Base-by-base conservation (phyloP, 2,888 invertebrate species). In the Ferdinandea cuprea region DNA sequence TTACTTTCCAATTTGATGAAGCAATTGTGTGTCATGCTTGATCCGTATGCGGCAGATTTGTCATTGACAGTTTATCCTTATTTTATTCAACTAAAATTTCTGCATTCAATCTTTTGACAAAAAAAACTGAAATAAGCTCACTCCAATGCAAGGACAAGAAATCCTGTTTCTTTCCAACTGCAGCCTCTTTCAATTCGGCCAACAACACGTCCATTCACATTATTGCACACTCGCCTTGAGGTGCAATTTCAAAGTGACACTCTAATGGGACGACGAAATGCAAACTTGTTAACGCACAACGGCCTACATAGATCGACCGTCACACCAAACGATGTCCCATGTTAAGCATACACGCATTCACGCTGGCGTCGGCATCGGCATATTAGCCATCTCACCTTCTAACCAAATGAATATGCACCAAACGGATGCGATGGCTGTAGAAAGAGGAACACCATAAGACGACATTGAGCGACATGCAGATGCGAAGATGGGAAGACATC, bases 261-360 rank as follows among this genome's bases (percentile, higher is more conserved):
- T 32, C 40, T 71, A 42, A 61, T 69, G 46, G 69, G 56, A 61
- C 50, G 32, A 61, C 46, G 30, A 71, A 42, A 25, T 21, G 32
- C 71, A 61, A 61, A 61, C 71, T 61, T 61, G 71, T 61, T 61
- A 61, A 71, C 71, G 71, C 71, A 71, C 52, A 42, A 61, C 50
- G 42, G 50, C 59, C 61, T 42, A 71, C 71, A 42, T 69, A 50
- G 54, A 46, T 44, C 35, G 21, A 6, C 17, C 37, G 30, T 66
- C 56, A 46, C 46, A 68, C 54, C 13, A 44, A 32, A 44, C 32
- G 44, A 46, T 32, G 48, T 56, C 37, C 69, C 32, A 21, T 42
- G 21, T 52, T 66, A 13, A 28, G 37, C 46, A 28, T 17, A 13
- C 13, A 28, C 46, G 25, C 37, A 25, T n/a, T 1, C 42, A 25